Percentiles rank a stretch among this genome's conserved stretches.
Evolutionary conservation across 1,140 invertebrate genomes (phyloP).

Genomic region (Halictus rubicundus): DNA sequence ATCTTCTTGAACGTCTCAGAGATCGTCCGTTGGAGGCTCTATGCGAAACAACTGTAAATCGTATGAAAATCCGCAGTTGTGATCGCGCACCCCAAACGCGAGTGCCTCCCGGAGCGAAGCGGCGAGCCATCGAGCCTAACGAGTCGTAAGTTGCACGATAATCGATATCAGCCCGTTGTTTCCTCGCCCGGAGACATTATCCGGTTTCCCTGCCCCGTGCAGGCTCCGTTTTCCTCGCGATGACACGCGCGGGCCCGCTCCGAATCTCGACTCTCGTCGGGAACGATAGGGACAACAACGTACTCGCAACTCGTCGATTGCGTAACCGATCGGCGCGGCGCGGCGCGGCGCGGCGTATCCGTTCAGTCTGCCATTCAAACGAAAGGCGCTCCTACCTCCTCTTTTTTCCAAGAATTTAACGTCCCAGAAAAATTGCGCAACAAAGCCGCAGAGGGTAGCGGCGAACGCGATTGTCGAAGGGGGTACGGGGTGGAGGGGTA

Average conservation of each 20-base stretch:
- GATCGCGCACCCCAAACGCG: too few relatives aligned
- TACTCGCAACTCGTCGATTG: too few relatives aligned
- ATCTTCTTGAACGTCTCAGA: too few relatives aligned
- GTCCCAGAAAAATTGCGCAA: conserved; percentile 1
- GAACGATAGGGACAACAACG: too few relatives aligned
- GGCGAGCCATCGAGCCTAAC: not conserved
- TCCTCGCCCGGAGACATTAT: not conserved
- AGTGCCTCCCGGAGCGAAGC: too few relatives aligned
- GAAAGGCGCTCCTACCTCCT: not conserved
- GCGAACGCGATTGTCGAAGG: not conserved
- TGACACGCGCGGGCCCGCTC: not conserved
- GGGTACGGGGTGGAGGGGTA: too few relatives aligned
- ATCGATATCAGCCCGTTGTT: not conserved
- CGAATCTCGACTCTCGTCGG: not conserved
- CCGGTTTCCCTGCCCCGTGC: not conserved
- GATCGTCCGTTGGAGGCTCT: too few relatives aligned
- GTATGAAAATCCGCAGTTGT: too few relatives aligned
- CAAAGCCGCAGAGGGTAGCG: not conserved
- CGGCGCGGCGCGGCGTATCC: not conserved
- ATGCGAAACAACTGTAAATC: too few relatives aligned
- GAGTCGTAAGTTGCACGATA: conserved; percentile 4
- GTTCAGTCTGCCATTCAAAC: not conserved
- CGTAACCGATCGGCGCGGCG: not conserved
- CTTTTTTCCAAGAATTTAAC: not conserved
- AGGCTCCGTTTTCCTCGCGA: not conserved